Base-by-base conservation (phyloP, 2,888 invertebrate species). In the Archaeoteleia sp. region DNA sequence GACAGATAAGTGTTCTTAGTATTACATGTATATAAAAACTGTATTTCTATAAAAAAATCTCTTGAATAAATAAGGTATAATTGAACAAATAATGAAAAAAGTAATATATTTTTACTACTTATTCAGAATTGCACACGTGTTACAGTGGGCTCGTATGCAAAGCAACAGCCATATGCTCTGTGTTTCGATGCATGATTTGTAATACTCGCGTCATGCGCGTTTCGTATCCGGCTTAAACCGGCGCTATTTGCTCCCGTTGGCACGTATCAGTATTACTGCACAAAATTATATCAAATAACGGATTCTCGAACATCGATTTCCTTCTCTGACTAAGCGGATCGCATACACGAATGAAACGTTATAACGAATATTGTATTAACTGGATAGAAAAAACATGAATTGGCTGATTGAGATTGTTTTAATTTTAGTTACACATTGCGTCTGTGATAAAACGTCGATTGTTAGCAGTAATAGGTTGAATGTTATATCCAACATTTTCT, bases 111-210 rank as follows among this genome's bases (percentile, higher is more conserved):
- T 32, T 12, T 9, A 12, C 10, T 9, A 12, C 10, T 6, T 32
- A 10, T 32, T 7, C 29, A 29, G 8, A 32, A 32, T 32, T 9
- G 32, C 27, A 29, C 37, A 55, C 45, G 34, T 45, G 55, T 45
- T 55, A 55, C 43, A 45, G 9, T 37, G 27, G 17, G 23, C 32
- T 37, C 45, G 45, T 48, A 48, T 54, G 49, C 48, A 43, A 48
- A 34, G 35, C 51, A 35, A 27, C 49, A 39, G 29, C 20, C 61
- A 34, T 49, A 48, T 48, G 53, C 43, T n/a, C 42, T 54, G 68
- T 71, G 57, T 70, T 69, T 60, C 69, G 67, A 74, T 71, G 70
- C 70, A 70, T 75, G 74, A 76, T 74, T 72, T 71, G 72, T 74
- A 74, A 74, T 73, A 71, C 46, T 70, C 54, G 61, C 53, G 58